Conservation (phyloP, 1,140 invertebrate species). For the Andrena cerasifolii region DNA sequence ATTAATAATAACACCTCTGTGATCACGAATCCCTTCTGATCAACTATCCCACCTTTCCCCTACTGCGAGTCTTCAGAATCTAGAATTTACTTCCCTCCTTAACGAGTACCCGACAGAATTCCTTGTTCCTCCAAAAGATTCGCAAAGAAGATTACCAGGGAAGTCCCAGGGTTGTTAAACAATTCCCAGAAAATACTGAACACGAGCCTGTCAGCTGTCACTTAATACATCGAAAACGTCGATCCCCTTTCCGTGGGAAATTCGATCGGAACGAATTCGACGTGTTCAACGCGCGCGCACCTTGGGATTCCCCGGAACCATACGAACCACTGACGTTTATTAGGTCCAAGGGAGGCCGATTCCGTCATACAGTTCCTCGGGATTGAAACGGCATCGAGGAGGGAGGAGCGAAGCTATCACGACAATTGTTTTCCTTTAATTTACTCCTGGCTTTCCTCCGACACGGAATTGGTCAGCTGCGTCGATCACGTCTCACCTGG, state of each 20-base stretch:
- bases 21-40: too few species aligned
- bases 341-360: conserved; percentile 32
- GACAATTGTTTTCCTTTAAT: conserved; percentile 70
- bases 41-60: too few species aligned
- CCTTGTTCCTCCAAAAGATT: too few species aligned
- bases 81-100: too few species aligned
- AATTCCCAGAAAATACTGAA: not conserved
- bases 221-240: not conserved
- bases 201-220: not conserved
- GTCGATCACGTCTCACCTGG: conserved; percentile 54
- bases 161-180: not conserved
- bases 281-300: not conserved
- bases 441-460: conserved; percentile 30
- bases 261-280: conserved; percentile 4
- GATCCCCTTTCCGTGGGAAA: conserved; percentile 6
- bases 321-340: conserved; percentile 46
- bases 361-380: not conserved
- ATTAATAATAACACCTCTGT: too few species aligned
- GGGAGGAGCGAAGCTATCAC: not conserved
- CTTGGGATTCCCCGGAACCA: not conserved
- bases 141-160: too few species aligned
- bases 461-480: conserved; percentile 45
- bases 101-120: too few species aligned
- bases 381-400: conserved; percentile 25
- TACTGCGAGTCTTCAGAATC: too few species aligned